Base-by-base conservation (phyloP, 2,113 vertebrate species). In the Chascanopsetta lugubris region DNA sequence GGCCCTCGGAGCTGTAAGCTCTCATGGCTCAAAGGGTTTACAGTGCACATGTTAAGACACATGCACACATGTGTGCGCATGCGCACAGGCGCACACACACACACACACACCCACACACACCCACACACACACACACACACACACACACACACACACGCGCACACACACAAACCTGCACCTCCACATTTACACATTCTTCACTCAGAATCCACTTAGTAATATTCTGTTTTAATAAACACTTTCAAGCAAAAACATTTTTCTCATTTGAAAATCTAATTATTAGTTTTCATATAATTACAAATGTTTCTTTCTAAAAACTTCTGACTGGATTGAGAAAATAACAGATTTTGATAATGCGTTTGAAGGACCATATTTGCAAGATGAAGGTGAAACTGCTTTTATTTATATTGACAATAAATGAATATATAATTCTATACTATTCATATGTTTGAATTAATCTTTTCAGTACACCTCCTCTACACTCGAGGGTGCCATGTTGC, bases 1-100 rank as follows among this genome's bases (percentile, higher is more conserved):
- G 69, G 78, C 85, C 77, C 81, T 83, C 64, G 63, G 64, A 75
- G 80, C 85, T 83, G 70, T 83, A 86, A 77, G 85, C 85, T 76
- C 79, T 83, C 68, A 68, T 64, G 42, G 69, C 78, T 90, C 65
- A 68, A 84, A 66, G 76, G n/a, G 71, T 80, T 85, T 64, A 65
- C 25, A 54, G 69, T 30, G 55, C 67, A 66, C 69, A 69, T n/a
- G n/a, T n/a, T n/a, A n/a, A n/a, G 62, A 62, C 54, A 43, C 55
- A 69, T 62, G 57, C 56, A 38, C 61, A 50, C 46, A 5, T 21
- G 46, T 2, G 10, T 15, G 6, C 5, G 50, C 51, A 55, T 15
- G 43, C 26, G 36, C 49, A 59, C n/a, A 66, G 15, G 26, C 46
- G 32, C n/a, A 20, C 49, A 65, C 13, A 66, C n/a, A 30, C 38